These are phyloP conservation scores for Idaea dimidiata DNA, from an alignment of 2,888 invertebrate species.

Conservation along the genomic window DNA sequence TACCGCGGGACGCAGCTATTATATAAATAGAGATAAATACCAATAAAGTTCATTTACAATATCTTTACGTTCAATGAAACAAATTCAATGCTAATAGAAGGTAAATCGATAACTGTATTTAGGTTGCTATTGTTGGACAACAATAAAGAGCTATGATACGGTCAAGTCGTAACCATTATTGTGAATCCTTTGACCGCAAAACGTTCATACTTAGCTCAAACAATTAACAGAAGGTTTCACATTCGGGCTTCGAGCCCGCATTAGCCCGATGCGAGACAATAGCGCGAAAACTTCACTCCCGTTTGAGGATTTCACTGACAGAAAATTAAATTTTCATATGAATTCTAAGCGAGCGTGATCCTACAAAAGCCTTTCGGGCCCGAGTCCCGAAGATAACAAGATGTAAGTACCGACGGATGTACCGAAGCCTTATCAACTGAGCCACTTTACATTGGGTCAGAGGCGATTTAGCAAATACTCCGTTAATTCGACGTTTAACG, in stretches of 20 bases:
- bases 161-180: slow-evolving; percentile 69
- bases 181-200: slow-evolving; percentile 63
- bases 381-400: slow-evolving; percentile 66
- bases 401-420: slow-evolving; percentile 63
- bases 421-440: slow-evolving; percentile 60
- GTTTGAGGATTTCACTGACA: slow-evolving; percentile 70
- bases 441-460: slow-evolving; percentile 66
- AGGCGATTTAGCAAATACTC: slow-evolving; percentile 61
- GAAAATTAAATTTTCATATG: slow-evolving; percentile 78
- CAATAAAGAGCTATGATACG: slow-evolving; percentile 62
- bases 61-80: slow-evolving; percentile 17
- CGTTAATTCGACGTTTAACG: slow-evolving; percentile 68
- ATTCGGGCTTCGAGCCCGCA: slow-evolving; percentile 67
- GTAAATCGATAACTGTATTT: slow-evolving; percentile 44
- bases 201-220: slow-evolving; percentile 70
- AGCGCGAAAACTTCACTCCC: slow-evolving; percentile 63
- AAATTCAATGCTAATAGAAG: slow-evolving; percentile 43
- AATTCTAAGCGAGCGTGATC: slow-evolving; percentile 65
- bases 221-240: slow-evolving; percentile 72
- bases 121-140: slow-evolving; percentile 54
- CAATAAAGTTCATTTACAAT: not conserved
- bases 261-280: slow-evolving; percentile 69
- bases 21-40: no score
- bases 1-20: no score
- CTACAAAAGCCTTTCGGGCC: slow-evolving; percentile 66